These are phyloP conservation scores for Carassius auratus DNA, from an alignment of 2,113 vertebrate genomes.

Conservation along the genomic window DNA sequence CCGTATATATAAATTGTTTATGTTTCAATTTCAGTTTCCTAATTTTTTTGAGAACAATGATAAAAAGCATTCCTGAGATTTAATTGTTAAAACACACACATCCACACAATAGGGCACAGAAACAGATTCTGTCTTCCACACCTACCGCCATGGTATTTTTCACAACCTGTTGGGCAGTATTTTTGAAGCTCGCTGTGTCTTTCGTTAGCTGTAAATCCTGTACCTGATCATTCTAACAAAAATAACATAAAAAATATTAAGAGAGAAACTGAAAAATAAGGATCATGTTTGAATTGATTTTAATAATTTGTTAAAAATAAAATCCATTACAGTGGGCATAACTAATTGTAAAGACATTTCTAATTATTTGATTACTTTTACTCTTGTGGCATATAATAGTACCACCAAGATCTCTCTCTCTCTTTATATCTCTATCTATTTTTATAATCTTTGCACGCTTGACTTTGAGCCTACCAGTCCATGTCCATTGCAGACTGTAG, in stretches of 20 bases:
- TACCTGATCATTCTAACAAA: conserved; percentile 57
- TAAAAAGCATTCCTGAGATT: background rate
- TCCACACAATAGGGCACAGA: background rate
- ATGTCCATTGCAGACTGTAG: conserved; percentile 71
- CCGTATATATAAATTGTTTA: no score
- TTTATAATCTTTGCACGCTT: background rate
- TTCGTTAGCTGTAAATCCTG: conserved; percentile 49
- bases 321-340: no score
- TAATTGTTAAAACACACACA: background rate
- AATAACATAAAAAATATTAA: conserved; percentile 3
- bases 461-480: conserved; percentile 62
- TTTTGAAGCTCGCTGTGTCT: conserved; percentile 62
- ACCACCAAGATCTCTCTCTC: background rate
- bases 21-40: no score
- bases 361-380: background rate
- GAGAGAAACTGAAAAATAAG: background rate
- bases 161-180: conserved; percentile 58
- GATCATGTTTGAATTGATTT: no score
- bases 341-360: background rate
- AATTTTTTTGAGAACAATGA: background rate
- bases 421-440: background rate
- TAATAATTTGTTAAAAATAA: no score
- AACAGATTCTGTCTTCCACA: conserved; percentile 15
- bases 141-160: conserved; percentile 79
- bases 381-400: background rate